A percentile compares a stretch with the other conserved stretches of the same genome.
These are phyloP conservation scores for Myotis findleyi DNA, from an alignment of 2,797 vertebrate species.

Conservation along the genomic window DNA sequence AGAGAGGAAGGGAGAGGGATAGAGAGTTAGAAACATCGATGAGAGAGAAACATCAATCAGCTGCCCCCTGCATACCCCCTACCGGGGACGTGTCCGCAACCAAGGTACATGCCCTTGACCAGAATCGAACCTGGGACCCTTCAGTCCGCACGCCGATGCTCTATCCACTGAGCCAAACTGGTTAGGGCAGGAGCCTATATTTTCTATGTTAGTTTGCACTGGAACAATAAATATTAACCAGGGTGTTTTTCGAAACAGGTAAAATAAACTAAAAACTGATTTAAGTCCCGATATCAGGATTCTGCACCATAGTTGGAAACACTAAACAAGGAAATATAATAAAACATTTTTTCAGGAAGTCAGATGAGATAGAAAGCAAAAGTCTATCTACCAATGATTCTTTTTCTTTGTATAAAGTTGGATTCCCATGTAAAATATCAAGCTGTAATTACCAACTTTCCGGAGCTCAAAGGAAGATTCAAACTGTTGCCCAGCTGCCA, in stretches of 20 bases:
- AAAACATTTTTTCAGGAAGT: not conserved
- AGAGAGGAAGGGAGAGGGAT: too few species aligned
- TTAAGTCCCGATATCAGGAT: not conserved
- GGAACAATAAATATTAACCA: conserved; percentile 25
- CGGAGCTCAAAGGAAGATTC: conserved; percentile 98
- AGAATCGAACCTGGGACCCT: too few species aligned
- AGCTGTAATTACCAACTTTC: conserved; percentile 95
- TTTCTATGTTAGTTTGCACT: not conserved
- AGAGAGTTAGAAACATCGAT: too few species aligned
- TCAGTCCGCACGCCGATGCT: too few species aligned
- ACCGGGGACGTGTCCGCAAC: too few species aligned
- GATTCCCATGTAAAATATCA: conserved; percentile 77
- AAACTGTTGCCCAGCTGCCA: conserved; percentile 97
- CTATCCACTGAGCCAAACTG: too few species aligned
- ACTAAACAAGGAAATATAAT: not conserved
- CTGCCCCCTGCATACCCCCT: too few species aligned
- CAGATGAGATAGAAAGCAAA: conserved; percentile 36
- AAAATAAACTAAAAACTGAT: not conserved
- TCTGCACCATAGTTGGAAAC: not conserved
- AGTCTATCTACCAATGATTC: not conserved
- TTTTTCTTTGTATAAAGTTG: conserved; percentile 12
- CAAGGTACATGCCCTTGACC: too few species aligned
- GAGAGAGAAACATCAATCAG: too few species aligned
- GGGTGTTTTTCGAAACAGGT: not conserved
- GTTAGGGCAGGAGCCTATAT: not conserved